Percentiles rank a stretch among this genome's conserved stretches.
phyloP scores from a whole-genome alignment of 2,888 invertebrate genomes.

The Vandiemenella viatica region DNA sequence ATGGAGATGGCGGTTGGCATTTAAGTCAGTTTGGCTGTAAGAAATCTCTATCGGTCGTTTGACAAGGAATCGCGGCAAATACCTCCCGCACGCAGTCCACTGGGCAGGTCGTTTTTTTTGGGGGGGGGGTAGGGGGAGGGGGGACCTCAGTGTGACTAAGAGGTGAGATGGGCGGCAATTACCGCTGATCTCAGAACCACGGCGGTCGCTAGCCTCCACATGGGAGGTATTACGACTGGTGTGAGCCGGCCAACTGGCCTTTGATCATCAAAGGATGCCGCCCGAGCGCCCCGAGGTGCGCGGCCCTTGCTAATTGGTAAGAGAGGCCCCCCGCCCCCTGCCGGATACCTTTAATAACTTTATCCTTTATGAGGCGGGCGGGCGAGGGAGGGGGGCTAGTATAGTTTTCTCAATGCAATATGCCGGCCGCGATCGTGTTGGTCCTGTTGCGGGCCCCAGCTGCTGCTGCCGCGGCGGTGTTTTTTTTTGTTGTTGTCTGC shows the following conservation, averaged over 20 bases:
- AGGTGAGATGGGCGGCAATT: too few relatives aligned
- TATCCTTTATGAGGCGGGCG: constrained; percentile 13
- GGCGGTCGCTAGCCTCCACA: background rate
- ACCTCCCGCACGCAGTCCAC: too few relatives aligned
- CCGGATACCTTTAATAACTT: constrained; percentile 14
- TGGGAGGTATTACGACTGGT: constrained; percentile 7
- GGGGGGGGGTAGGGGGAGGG: too few relatives aligned
- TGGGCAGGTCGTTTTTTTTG: too few relatives aligned
- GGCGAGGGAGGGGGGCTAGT: background rate
- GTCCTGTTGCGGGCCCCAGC: background rate
- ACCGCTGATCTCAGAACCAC: too few relatives aligned
- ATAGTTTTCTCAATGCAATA: background rate
- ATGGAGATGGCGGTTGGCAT: too few relatives aligned
- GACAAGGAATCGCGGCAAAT: too few relatives aligned
- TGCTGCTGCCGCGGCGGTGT: background rate
- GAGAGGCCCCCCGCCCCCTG: constrained; percentile 5
- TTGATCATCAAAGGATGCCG: constrained; percentile 9
- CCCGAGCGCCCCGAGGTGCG: constrained; percentile 7
- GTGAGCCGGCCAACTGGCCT: background rate
- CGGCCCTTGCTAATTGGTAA: constrained; percentile 11
- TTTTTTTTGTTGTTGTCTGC: background rate
- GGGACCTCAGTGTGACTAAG: too few relatives aligned
- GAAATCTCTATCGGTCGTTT: too few relatives aligned
- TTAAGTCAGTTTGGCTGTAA: too few relatives aligned
- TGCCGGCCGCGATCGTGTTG: background rate